Conservation (phyloP, 1,140 invertebrate species). For the Delia radicum region DNA sequence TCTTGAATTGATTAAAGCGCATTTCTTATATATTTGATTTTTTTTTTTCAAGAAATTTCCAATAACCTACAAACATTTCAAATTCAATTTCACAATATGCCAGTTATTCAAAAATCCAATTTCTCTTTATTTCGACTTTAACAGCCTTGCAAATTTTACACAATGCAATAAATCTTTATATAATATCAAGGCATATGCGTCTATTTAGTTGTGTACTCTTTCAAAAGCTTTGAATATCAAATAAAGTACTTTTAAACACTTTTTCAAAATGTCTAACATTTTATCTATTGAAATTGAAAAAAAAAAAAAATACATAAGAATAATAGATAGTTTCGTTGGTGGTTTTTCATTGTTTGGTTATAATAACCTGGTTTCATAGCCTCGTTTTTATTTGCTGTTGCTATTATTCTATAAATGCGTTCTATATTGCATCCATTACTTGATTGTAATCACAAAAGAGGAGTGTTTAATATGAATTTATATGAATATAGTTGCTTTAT, state of each 20-base stretch:
- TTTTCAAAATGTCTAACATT: background rate
- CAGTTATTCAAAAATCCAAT: no score
- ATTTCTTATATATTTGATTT: no score
- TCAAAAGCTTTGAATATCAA: background rate
- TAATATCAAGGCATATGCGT: no score
- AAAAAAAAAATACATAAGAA: background rate
- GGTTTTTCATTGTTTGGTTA: background rate
- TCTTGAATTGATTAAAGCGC: no score
- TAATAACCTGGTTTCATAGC: slow-evolving; percentile 11
- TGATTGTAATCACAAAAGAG: background rate
- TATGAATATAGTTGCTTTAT: background rate
- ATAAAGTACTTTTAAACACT: background rate
- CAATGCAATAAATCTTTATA: no score
- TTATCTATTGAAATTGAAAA: background rate
- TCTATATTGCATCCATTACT: background rate
- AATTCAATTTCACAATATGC: no score
- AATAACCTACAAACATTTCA: no score
- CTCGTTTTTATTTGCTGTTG: background rate
- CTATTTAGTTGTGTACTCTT: no score
- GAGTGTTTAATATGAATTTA: background rate
- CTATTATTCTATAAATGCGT: background rate
- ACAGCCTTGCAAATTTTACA: no score
- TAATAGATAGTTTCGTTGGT: background rate
- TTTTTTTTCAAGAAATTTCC: no score
- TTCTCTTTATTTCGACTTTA: no score